A percentile compares a stretch with the other conserved stretches of the same genome.
These are phyloP conservation scores for Helicoverpa armigera DNA, from an alignment of 1,140 invertebrate species.

Conservation along the genomic window DNA sequence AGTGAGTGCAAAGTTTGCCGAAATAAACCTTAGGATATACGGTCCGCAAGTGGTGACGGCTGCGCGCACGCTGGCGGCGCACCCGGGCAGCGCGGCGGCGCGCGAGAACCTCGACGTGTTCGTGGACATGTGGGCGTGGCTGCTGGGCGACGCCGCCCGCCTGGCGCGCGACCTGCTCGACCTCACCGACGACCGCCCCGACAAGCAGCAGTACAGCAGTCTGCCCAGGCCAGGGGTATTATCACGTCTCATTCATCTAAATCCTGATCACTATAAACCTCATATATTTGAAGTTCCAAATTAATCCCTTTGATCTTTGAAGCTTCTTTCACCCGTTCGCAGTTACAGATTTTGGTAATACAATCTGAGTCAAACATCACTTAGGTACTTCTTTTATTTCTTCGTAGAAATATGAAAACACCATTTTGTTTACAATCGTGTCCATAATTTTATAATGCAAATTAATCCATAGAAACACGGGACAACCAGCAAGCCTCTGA, in stretches of 20 bases:
- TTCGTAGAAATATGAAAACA: no score
- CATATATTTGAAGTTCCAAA: neutral
- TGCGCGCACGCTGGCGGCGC: slow-evolving; percentile 95
- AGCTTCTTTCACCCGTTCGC: no score
- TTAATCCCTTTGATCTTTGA: no score
- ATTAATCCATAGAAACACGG: slow-evolving; percentile 94
- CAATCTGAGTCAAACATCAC: no score
- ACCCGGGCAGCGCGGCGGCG: slow-evolving; percentile 97
- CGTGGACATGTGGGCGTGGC: slow-evolving; percentile 98
- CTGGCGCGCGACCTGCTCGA: slow-evolving; percentile 97
- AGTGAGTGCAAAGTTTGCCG: slow-evolving; percentile 98
- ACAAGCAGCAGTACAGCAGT: slow-evolving; percentile 97
- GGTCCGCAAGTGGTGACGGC: slow-evolving; percentile 98
- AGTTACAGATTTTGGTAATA: no score
- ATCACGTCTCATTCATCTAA: neutral
- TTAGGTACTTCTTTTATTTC: no score
- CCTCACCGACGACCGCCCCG: slow-evolving; percentile 90
- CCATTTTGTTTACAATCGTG: neutral
- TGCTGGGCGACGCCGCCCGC: slow-evolving; percentile 95
- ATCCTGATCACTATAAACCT: neutral
- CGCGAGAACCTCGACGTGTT: slow-evolving; percentile 99
- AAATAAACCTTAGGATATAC: slow-evolving; percentile 97
- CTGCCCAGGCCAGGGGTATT: slow-evolving; percentile 97
- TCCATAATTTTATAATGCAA: slow-evolving; percentile 8
- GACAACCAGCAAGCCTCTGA: slow-evolving; percentile 97